Base-by-base conservation (phyloP, 2,888 invertebrate species). In the Tridacna crocea region DNA sequence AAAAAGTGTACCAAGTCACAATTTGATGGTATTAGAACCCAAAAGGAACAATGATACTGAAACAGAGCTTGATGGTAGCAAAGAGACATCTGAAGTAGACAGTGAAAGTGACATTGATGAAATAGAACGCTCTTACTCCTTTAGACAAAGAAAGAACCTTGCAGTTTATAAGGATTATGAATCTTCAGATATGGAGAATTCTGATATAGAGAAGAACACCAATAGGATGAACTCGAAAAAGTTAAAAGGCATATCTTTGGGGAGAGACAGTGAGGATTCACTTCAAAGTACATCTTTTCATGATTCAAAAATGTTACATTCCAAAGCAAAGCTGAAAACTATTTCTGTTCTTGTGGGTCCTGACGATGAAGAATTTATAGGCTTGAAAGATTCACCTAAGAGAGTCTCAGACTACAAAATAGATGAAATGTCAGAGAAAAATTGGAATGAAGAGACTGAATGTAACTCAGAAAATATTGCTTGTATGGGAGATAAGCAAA, bases 351-450 rank as follows among this genome's bases (percentile, higher is more conserved):
- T 83, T n/a, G 27, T 83, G 8, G 72, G 65, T 11, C 79, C 83
- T 15, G 83, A 83, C 61, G 83, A 83, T 70, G 80, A 80, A 63
- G 82, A 82, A 78, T 82, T 77, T 75, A 36, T 70, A 48, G 82
- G 63, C 47, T 75, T 78, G 22, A 70, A 78, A 19, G 12, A 70
- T 15, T 19, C 72, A 22, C 72, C 72, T 6, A 26, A 46, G n/a
- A 46, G 6, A 17, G n/a, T 19, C 4, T 46, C 55, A 55, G 17
- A 55, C 19, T 19, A 6, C 17, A 55, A 55, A 55, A 55, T 55
- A 6, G 19, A 55, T 15, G 19, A 55, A 55, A 55, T 55, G 55
- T 55, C 19, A 6, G 55, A 55, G 19, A 55, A 55, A 15, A 55
- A 55, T 19, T 6, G 19, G 55, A 3, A 19, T 55, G 55, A 55